Evolutionary conservation across 2,113 vertebrate species (phyloP).

Genomic region (Chaetops frenatus): DNA sequence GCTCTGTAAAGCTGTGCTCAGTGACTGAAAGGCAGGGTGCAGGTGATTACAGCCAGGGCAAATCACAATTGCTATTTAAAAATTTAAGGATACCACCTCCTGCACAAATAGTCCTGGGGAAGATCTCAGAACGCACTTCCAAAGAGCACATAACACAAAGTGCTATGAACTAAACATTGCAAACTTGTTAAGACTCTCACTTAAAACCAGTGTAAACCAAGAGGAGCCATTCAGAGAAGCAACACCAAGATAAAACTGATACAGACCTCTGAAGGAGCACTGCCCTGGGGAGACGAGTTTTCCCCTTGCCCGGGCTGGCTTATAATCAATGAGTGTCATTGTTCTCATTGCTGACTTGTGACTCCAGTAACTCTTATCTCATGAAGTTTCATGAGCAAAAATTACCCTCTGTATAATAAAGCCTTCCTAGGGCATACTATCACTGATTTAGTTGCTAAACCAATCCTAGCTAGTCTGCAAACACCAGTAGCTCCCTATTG

Average conservation of each 20-base stretch:
- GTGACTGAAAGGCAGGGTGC: background rate
- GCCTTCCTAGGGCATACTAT: background rate
- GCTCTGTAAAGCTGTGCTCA: background rate
- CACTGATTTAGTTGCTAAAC: background rate
- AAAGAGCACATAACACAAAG: background rate
- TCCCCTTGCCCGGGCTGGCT: fast-evolving
- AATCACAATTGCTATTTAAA: background rate
- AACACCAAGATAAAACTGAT: background rate
- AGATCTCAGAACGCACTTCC: background rate
- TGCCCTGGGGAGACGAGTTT: background rate
- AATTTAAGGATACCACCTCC: background rate
- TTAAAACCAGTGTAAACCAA: background rate
- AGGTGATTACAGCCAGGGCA: background rate
- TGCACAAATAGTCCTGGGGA: background rate
- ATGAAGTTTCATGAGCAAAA: background rate
- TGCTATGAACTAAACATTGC: background rate
- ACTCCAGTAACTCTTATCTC: background rate
- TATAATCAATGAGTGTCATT: background rate
- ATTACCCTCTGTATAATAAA: background rate
- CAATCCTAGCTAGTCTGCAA: background rate
- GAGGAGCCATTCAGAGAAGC: background rate
- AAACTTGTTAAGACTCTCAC: background rate
- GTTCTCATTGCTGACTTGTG: background rate
- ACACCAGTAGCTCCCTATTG: background rate
- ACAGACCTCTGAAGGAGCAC: background rate